Conservation (phyloP, 2,797 vertebrate genomes). For the Macropodus opercularis region DNA sequence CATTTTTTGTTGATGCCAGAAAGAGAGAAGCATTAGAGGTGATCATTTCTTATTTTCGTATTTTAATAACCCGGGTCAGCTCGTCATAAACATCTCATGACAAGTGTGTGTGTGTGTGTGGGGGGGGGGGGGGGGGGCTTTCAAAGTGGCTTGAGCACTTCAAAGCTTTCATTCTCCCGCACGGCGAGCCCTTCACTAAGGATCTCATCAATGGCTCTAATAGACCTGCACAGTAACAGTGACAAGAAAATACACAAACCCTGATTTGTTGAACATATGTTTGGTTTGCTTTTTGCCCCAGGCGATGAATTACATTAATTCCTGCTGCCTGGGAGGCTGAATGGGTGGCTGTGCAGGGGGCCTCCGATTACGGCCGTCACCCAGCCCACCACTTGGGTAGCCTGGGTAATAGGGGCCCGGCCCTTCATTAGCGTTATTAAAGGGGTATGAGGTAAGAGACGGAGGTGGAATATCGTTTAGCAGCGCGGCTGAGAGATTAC, state of each 20-base stretch:
- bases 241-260: slow-evolving; percentile 84
- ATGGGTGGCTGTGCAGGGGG: slow-evolving; percentile 70
- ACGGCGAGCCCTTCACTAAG: slow-evolving; percentile 67
- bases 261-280: slow-evolving; percentile 87
- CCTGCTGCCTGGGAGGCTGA: slow-evolving; percentile 75
- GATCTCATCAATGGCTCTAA: slow-evolving; percentile 77
- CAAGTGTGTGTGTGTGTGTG: no score
- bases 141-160: slow-evolving; percentile 72
- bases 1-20: slow-evolving; percentile 74
- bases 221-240: slow-evolving; percentile 76
- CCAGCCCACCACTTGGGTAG: slow-evolving; percentile 57
- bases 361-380: slow-evolving; percentile 69
- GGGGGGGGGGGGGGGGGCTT: no score
- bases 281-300: slow-evolving; percentile 83
- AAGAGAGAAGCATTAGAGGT: slow-evolving; percentile 68
- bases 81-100: slow-evolving; percentile 66
- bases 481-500: slow-evolving; percentile 76
- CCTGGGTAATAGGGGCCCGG: slow-evolving; percentile 60
- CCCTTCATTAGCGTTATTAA: slow-evolving; percentile 85
- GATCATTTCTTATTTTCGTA: slow-evolving; percentile 72
- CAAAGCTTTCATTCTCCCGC: slow-evolving; percentile 71
- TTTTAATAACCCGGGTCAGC: slow-evolving; percentile 79
- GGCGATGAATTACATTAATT: slow-evolving; percentile 86
- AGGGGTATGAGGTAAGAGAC: slow-evolving; percentile 80
- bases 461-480: slow-evolving; percentile 84